A percentile compares a stretch with the other conserved stretches of the same genome.
Conservation (phyloP, 2,888 invertebrate genomes). For the Eupsilia transversa region DNA sequence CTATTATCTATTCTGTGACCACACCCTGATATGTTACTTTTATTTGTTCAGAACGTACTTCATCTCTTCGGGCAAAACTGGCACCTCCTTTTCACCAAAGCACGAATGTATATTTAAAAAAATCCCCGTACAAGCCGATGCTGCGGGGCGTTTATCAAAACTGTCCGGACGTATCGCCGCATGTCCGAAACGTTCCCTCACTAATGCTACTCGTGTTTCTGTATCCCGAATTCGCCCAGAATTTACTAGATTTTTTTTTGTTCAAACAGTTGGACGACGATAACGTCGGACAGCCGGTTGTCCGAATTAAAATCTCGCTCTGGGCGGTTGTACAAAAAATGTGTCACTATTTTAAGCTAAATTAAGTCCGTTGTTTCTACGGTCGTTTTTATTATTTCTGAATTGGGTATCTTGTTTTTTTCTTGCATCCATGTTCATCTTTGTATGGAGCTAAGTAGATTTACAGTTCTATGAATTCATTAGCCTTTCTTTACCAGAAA, state of each 20-base stretch:
- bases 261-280: constrained; percentile 72
- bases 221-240: constrained; percentile 67
- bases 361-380: constrained; percentile 56
- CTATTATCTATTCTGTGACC: background rate
- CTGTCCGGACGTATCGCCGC: constrained; percentile 76
- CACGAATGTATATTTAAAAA: constrained; percentile 46
- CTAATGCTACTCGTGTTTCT: constrained; percentile 67
- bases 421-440: background rate
- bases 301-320: constrained; percentile 75
- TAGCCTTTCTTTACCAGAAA: background rate
- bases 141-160: constrained; percentile 78
- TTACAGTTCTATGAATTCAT: background rate
- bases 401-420: constrained; percentile 15
- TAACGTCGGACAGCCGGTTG: constrained; percentile 74
- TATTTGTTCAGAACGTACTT: background rate
- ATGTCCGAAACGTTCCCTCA: constrained; percentile 64
- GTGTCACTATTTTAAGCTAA: constrained; percentile 64
- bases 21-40: background rate
- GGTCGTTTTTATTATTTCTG: constrained; percentile 41
- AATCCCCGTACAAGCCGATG: constrained; percentile 55
- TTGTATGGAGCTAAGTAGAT: background rate
- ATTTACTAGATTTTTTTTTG: constrained; percentile 71
- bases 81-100: background rate
- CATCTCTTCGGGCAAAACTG: background rate
- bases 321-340: constrained; percentile 72